Percentiles rank a stretch among this genome's conserved stretches.
Conservation (phyloP, 1,140 invertebrate species). For the Calephelis virginiensis region DNA sequence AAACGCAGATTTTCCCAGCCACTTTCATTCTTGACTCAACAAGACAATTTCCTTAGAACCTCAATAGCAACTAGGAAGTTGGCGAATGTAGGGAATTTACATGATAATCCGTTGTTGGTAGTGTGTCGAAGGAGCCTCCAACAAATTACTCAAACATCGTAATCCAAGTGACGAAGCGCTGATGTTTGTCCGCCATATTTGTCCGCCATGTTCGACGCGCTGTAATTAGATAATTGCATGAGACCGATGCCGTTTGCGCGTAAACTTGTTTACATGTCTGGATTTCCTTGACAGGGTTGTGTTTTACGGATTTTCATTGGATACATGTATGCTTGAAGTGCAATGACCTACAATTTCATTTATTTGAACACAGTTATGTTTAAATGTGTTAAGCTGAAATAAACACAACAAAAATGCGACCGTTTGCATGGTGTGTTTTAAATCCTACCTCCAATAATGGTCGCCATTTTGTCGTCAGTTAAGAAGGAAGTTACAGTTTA, state of each 20-base stretch:
- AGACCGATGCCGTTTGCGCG: conserved; percentile 46
- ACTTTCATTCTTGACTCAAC: not conserved
- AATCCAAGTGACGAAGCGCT: conserved; percentile 43
- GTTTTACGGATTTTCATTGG: conserved; percentile 4
- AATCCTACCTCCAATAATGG: too few species aligned
- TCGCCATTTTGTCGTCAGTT: too few species aligned
- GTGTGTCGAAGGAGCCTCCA: conserved; percentile 39
- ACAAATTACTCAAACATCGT: conserved; percentile 63
- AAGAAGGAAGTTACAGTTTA: too few species aligned
- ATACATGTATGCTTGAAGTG: not conserved
- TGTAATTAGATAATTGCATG: conserved; percentile 68
- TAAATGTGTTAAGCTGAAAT: too few species aligned
- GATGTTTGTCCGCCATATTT: conserved; percentile 39
- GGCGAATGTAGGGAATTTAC: conserved; percentile 33
- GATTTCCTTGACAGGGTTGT: conserved; percentile 16
- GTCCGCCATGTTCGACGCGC: conserved; percentile 48
- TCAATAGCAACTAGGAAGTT: conserved; percentile 15
- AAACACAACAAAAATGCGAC: too few species aligned
- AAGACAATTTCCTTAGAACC: conserved; percentile 5
- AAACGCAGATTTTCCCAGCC: not conserved
- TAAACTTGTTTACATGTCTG: conserved; percentile 40
- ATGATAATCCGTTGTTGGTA: conserved; percentile 37
- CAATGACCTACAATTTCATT: not conserved
- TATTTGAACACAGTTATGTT: too few species aligned
- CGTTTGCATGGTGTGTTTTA: too few species aligned